These are phyloP conservation scores for Anguilla pacifica DNA, from an alignment of 2,797 vertebrate genomes.

Conservation along the genomic window DNA sequence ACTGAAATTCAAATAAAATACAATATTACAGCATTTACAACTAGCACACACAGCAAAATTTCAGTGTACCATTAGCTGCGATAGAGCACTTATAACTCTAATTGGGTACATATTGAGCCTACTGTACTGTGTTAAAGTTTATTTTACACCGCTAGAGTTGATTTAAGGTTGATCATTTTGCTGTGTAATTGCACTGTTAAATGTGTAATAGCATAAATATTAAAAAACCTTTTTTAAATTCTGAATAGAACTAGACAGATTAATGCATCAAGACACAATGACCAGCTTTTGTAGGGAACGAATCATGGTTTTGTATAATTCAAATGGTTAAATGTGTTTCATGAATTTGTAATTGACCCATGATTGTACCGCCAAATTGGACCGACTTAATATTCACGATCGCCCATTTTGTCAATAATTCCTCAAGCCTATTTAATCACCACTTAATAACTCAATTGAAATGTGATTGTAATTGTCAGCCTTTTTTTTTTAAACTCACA, in stretches of 20 bases:
- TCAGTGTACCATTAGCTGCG: neutral
- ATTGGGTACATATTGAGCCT: neutral
- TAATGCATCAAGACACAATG: neutral
- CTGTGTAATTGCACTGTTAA: neutral
- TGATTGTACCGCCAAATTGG: constrained; percentile 26
- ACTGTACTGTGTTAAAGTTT: neutral
- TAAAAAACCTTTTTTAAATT: neutral
- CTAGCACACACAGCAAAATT: neutral
- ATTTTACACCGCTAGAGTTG: neutral
- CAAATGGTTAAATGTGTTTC: constrained; percentile 22
- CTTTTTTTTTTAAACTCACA: constrained; percentile 27
- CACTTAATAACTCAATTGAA: constrained; percentile 25
- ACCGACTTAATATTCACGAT: constrained; percentile 33
- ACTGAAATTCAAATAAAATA: neutral
- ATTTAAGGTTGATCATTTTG: neutral
- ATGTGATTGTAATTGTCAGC: constrained; percentile 28
- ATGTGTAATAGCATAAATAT: constrained; percentile 10
- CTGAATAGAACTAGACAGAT: neutral
- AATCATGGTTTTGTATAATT: constrained; percentile 12
- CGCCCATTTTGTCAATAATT: constrained; percentile 25
- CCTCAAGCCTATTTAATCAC: constrained; percentile 33
- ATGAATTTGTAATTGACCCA: constrained; percentile 34
- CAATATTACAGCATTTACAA: neutral
- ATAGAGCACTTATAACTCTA: neutral
- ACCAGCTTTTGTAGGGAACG: constrained; percentile 21